Evolutionary conservation across 2,888 invertebrate genomes (phyloP).

Genomic region (Cryptocephalus primarius): DNA sequence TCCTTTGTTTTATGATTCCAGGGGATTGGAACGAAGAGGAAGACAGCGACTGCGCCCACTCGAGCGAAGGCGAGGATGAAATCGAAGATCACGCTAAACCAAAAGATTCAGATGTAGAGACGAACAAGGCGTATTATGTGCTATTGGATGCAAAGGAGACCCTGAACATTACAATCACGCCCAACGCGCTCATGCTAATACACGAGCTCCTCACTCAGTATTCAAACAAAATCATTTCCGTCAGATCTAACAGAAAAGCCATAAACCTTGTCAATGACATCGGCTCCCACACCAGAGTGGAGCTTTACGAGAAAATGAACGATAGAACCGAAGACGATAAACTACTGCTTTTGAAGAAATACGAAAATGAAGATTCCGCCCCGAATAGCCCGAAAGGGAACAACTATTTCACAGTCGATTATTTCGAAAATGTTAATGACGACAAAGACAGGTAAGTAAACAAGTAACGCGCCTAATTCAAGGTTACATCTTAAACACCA

Average conservation of each 20-base stretch:
- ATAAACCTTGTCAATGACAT: constrained; percentile 53
- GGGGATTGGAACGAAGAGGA: constrained; percentile 38
- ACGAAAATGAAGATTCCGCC: constrained; percentile 49
- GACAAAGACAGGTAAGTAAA: constrained; percentile 31
- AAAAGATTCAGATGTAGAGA: constrained; percentile 12
- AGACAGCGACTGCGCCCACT: constrained; percentile 38
- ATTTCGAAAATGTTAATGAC: constrained; percentile 19
- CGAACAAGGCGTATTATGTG: constrained; percentile 40
- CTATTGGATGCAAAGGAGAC: constrained; percentile 56
- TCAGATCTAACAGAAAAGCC: constrained; percentile 30
- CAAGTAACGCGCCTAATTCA: background rate
- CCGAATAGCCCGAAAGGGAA: constrained; percentile 45
- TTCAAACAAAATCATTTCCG: constrained; percentile 34
- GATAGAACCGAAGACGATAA: constrained; percentile 35
- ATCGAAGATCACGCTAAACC: constrained; percentile 22
- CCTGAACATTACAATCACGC: constrained; percentile 58
- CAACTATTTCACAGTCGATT: constrained; percentile 8
- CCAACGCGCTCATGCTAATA: constrained; percentile 46
- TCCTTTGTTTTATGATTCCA: constrained; percentile 9
- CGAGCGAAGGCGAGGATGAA: constrained; percentile 42
- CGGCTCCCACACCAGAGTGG: constrained; percentile 48
- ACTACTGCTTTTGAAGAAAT: constrained; percentile 45
- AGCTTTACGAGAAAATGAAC: constrained; percentile 42
- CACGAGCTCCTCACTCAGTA: constrained; percentile 35
- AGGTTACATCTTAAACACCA: background rate